These are phyloP conservation scores for Cheilosia variabilis DNA, from an alignment of 2,888 invertebrate genomes.

Conservation along the genomic window DNA sequence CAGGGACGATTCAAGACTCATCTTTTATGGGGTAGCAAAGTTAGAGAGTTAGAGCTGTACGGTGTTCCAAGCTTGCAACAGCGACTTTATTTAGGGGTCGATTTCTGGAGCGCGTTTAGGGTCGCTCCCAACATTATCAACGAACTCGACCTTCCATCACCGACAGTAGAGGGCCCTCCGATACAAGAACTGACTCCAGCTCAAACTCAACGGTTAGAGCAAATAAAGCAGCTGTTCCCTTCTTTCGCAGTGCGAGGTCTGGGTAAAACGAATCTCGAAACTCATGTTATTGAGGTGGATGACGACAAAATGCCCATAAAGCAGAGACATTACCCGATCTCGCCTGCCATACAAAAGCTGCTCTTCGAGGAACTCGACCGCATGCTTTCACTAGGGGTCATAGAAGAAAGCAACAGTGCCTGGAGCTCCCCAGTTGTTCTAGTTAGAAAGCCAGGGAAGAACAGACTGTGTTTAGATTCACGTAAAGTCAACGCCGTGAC, in stretches of 20 bases:
- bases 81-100: conserved; percentile 7
- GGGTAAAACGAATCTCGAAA: conserved; percentile 7
- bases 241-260: background rate
- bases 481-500: background rate
- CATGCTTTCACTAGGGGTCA: conserved; percentile 73
- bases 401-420: background rate
- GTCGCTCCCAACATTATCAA: conserved; percentile 9
- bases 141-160: conserved; percentile 4
- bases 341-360: background rate
- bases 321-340: conserved; percentile 18
- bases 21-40: background rate
- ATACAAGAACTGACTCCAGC: background rate
- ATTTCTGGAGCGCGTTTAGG: conserved; percentile 4
- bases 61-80: conserved; percentile 18
- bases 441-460: conserved; percentile 2
- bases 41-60: conserved; percentile 3
- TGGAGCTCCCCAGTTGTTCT: background rate
- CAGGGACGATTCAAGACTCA: conserved; percentile 5
- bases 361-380: conserved; percentile 70
- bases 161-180: background rate
- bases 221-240: conserved; percentile 1
- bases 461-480: conserved; percentile 10
- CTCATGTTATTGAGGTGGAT: background rate
- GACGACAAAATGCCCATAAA: conserved; percentile 4
- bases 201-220: background rate